Evolutionary conservation across 2,888 invertebrate species (phyloP), one percentile per base, ranked within the genome.

Genomic region (Rhyacophila evoluta): DNA sequence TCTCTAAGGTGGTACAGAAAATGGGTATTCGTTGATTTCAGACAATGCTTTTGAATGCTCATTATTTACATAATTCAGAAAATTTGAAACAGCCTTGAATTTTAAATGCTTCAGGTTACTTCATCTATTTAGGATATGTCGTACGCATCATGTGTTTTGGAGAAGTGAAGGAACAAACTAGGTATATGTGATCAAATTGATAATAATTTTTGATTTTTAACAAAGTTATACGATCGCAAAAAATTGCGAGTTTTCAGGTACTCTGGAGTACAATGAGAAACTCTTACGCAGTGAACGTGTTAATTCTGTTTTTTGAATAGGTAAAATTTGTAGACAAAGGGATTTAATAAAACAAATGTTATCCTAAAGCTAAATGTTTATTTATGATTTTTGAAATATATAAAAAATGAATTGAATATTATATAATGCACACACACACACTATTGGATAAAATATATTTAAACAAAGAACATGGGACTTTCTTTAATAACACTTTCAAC

Each of bases 391-490:
- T n/a, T n/a, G n/a, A n/a, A n/a, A n/a, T n/a, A n/a, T n/a, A n/a
- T n/a, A n/a, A n/a, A n/a, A n/a, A n/a, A n/a, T n/a, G n/a, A n/a
- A n/a, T n/a, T n/a, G n/a, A n/a, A n/a, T n/a, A n/a, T n/a, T n/a
- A n/a, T n/a, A n/a, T n/a, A n/a, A n/a, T n/a, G n/a, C n/a, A n/a
- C n/a, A n/a, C n/a, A n/a, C n/a, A n/a, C n/a, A n/a, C n/a, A n/a
- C n/a, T n/a, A n/a, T n/a, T n/a, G n/a, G n/a, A n/a, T n/a, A n/a
- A n/a, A n/a, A n/a, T n/a, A n/a, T n/a, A n/a, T n/a, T 90, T 91
- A 94, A 11, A 94, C 93, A 83, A 93, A 94, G 85, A 93, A 94
- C 94, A 94, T 94, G 6, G 93, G 92, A 84, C 91, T 90, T 3
- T 83, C 86, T 68, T 88, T 85, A 75, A 91, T 84, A 84, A 93